Evolutionary conservation across 2,113 vertebrate species (phyloP).

Genomic region (Bujurquina vittata): DNA sequence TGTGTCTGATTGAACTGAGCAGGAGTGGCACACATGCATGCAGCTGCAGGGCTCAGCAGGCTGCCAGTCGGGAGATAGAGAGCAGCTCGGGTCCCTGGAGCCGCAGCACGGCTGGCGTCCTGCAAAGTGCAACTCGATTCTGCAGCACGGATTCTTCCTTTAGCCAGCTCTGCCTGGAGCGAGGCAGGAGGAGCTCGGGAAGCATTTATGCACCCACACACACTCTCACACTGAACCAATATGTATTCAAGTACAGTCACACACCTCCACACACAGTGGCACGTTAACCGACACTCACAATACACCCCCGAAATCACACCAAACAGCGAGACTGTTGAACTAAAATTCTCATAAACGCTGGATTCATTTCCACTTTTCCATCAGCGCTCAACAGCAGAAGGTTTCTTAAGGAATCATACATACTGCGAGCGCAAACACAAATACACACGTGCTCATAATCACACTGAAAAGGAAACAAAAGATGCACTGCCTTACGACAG

Average conservation of each 20-base stretch:
- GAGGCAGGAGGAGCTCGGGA: constrained; percentile 67
- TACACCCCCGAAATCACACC: constrained; percentile 72
- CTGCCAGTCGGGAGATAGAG: constrained; percentile 65
- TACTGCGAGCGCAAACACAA: constrained; percentile 1
- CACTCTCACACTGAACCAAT: constrained; percentile 69
- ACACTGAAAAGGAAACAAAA: not conserved
- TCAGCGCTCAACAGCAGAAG: constrained; percentile 5
- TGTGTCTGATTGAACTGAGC: constrained; percentile 47
- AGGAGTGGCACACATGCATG: constrained; percentile 56
- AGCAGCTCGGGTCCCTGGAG: constrained; percentile 53
- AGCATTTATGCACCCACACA: constrained; percentile 80
- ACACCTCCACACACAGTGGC: constrained; percentile 76
- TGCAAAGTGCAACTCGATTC: constrained; percentile 70
- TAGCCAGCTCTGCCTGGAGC: constrained; percentile 70
- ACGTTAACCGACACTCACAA: constrained; percentile 63
- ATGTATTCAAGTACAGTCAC: constrained; percentile 76
- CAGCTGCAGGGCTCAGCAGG: constrained; percentile 64
- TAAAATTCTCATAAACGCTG: constrained; percentile 51
- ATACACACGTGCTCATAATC: constrained; percentile 15
- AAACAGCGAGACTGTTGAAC: constrained; percentile 55
- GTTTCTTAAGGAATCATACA: constrained; percentile 19
- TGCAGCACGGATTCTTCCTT: constrained; percentile 76
- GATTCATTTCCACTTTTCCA: constrained; percentile 47
- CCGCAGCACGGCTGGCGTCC: constrained; percentile 58
- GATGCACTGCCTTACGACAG: not conserved